Percentiles rank a stretch among this genome's conserved stretches.
Conservation (phyloP, 2,113 vertebrate genomes). For the Myiopsitta monachus region DNA sequence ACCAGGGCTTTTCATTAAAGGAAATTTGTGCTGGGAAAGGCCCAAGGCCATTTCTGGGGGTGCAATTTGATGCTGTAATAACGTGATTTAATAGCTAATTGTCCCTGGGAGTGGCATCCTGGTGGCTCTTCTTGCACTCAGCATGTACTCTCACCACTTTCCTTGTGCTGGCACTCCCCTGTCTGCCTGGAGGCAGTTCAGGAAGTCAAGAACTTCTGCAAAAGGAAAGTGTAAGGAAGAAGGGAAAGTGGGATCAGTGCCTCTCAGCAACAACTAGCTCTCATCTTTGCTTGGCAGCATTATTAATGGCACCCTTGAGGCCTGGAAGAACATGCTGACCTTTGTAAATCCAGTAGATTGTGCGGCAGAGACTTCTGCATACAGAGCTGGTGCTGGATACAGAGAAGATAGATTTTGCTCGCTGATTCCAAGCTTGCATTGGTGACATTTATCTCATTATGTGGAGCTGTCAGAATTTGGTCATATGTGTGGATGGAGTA, state of each 20-base stretch:
- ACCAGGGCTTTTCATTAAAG: neutral
- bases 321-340: neutral
- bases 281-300: neutral
- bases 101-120: neutral
- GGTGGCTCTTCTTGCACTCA: neutral
- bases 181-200: neutral
- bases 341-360: neutral
- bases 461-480: neutral
- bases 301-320: fast-evolving
- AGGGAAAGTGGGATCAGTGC: neutral
- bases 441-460: neutral
- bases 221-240: neutral
- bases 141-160: neutral
- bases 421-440: neutral
- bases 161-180: neutral
- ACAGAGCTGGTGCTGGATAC: neutral
- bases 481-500: neutral
- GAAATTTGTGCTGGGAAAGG: neutral
- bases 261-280: neutral
- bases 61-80: neutral
- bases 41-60: neutral
- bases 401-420: neutral
- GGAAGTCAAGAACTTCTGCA: neutral
- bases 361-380: neutral
- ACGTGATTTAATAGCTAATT: neutral